These are phyloP conservation scores for Ictalurus punctatus DNA, from an alignment of 2,113 vertebrate genomes.

Conservation along the genomic window DNA sequence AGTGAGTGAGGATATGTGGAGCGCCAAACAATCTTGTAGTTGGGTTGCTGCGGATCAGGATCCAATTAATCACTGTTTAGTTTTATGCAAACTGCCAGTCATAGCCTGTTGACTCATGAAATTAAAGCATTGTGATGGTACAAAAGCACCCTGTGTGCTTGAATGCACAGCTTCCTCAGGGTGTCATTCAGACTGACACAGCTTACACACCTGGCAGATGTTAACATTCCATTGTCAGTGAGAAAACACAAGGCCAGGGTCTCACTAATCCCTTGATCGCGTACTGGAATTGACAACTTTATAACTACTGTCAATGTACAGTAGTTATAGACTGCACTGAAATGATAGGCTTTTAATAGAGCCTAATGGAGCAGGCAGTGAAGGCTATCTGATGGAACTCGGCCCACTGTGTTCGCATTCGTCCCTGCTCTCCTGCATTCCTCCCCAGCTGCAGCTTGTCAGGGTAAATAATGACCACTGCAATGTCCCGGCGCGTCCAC, in stretches of 20 bases:
- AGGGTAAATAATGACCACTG: slow-evolving; percentile 59
- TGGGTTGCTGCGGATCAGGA: slow-evolving; percentile 72
- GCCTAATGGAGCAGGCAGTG: slow-evolving; percentile 30
- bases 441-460: slow-evolving; percentile 52
- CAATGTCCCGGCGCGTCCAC: slow-evolving; percentile 60
- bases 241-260: slow-evolving; percentile 40
- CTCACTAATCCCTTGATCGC: slow-evolving; percentile 37
- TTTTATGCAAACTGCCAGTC: slow-evolving; percentile 70
- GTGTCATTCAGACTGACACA: slow-evolving; percentile 47
- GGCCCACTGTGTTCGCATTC: slow-evolving; percentile 32
- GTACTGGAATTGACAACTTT: slow-evolving; percentile 23
- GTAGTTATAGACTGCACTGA: slow-evolving; percentile 19
- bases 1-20: not conserved
- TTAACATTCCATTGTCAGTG: slow-evolving; percentile 54
- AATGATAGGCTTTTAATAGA: slow-evolving; percentile 38
- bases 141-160: slow-evolving; percentile 63
- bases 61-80: slow-evolving; percentile 79
- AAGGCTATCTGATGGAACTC: slow-evolving; percentile 37
- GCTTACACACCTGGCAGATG: slow-evolving; percentile 56
- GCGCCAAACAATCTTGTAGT: slow-evolving; percentile 65
- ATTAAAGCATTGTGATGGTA: slow-evolving; percentile 74
- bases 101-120: slow-evolving; percentile 78
- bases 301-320: slow-evolving; percentile 21
- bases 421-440: slow-evolving; percentile 26
- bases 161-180: slow-evolving; percentile 60